phyloP scores from a whole-genome alignment of 2,888 invertebrate genomes.

The Cordylochernes scorpioides region DNA sequence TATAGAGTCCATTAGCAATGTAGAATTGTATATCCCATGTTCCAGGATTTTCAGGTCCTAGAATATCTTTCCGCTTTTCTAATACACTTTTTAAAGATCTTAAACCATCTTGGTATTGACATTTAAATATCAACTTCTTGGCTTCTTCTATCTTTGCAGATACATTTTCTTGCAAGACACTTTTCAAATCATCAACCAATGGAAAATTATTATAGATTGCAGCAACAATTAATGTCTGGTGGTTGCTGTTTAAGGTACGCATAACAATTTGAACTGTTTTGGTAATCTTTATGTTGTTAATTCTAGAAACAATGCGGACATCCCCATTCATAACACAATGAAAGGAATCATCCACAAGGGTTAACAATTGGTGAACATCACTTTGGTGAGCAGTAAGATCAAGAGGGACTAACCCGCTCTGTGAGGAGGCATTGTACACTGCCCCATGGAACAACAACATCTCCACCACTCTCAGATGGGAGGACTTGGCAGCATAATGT shows the following conservation, averaged over 20 bases:
- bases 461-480: not conserved
- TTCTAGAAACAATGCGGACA: not conserved
- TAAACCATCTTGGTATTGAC: not conserved
- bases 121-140: not conserved
- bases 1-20: not conserved
- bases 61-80: not conserved
- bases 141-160: not conserved
- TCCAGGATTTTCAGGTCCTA: constrained; percentile 1
- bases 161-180: constrained; percentile 1
- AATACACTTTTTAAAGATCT: not conserved
- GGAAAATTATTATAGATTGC: constrained; percentile 2
- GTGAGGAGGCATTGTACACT: not conserved
- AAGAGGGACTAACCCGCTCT: constrained; percentile 1
- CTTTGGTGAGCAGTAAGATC: constrained; percentile 1
- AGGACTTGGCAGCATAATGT: constrained; percentile 5
- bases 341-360: constrained; percentile 2
- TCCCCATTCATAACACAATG: constrained; percentile 1
- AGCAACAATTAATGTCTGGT: not conserved
- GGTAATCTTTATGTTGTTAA: not conserved
- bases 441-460: constrained; percentile 2
- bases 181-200: constrained; percentile 1
- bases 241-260: not conserved
- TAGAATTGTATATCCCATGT: not conserved
- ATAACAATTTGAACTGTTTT: not conserved
- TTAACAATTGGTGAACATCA: constrained; percentile 1